These are phyloP conservation scores for Rhipidura dahli DNA, from an alignment of 2,113 vertebrate species.

Conservation along the genomic window DNA sequence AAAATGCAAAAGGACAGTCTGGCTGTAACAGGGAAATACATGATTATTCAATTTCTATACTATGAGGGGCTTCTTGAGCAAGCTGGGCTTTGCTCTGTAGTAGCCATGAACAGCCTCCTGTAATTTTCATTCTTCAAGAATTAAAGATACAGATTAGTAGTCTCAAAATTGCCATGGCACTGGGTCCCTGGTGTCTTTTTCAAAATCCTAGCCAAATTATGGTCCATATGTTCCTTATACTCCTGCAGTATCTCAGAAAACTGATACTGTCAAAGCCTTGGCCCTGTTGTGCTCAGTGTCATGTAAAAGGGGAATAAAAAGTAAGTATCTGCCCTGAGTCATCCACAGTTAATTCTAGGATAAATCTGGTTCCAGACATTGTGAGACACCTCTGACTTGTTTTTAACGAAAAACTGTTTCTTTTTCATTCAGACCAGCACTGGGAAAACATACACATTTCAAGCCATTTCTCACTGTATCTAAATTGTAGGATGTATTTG, in stretches of 20 bases:
- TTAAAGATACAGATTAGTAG: background rate
- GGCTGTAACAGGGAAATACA: background rate
- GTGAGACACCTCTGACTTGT: background rate
- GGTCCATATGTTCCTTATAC: background rate
- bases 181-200: background rate
- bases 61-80: background rate
- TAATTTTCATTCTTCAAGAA: background rate
- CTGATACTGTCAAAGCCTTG: background rate
- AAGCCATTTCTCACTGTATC: background rate
- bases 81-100: background rate
- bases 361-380: background rate
- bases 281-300: background rate
- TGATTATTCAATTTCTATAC: background rate
- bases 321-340: background rate
- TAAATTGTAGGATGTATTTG: background rate
- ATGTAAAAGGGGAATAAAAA: background rate
- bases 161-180: background rate
- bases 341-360: background rate
- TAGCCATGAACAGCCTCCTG: background rate
- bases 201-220: background rate
- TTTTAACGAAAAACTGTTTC: background rate
- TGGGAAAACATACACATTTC: background rate
- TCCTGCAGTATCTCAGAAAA: background rate
- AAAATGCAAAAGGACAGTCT: background rate
- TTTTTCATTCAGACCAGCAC: background rate